Base-by-base conservation (phyloP, 1,140 invertebrate genomes). In the Delia radicum region DNA sequence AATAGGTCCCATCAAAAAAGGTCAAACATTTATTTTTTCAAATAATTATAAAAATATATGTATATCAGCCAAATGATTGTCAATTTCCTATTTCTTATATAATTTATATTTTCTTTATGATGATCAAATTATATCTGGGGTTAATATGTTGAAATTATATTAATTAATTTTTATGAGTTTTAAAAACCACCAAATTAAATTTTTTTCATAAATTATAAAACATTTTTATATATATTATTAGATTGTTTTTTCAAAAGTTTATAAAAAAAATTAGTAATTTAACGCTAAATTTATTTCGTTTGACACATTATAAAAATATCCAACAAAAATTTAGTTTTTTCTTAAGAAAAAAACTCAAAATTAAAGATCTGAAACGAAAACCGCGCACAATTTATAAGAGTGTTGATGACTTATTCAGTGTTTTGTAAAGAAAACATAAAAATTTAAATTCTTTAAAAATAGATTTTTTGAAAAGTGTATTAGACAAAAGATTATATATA, bases 201-300 rank as follows among this genome's bases (percentile, higher is more conserved):
- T 42, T 15, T 10, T 15, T 15, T 13, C 37, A 42, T 42, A 42
- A 42, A 42, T 42, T 33, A 10, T 33, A 33, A 33, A 33, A 33
- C 13, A 33, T 33, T 33, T 7, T 33, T 10, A 12, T 10, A 10
- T 33, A 10, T 1, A 10, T 48, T 48, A 3, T 48, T 5, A 18
- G 15, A 48, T n/a, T 48, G 18, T 48, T 21, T 10, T n/a, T 21
- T 21, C n/a, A 55, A 55, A 55, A 7, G 5, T 55, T 55, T 55
- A 24, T 18, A 0, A 55, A 55, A 18, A 21, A 55, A 21, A 55
- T 21, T 21, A 55, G 4, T 55, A 55, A 55, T 55, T 55, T 55
- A 55, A 55, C 48, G 48, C 48, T 21, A 55, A 55, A 55, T 55
- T 55, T 55, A 55, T 55, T 55, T 55, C 48, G 48, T 55, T 55